A percentile compares a stretch with the other conserved stretches of the same genome.
These are phyloP conservation scores for Bombus confusus DNA, from an alignment of 1,140 invertebrate species.

Conservation along the genomic window DNA sequence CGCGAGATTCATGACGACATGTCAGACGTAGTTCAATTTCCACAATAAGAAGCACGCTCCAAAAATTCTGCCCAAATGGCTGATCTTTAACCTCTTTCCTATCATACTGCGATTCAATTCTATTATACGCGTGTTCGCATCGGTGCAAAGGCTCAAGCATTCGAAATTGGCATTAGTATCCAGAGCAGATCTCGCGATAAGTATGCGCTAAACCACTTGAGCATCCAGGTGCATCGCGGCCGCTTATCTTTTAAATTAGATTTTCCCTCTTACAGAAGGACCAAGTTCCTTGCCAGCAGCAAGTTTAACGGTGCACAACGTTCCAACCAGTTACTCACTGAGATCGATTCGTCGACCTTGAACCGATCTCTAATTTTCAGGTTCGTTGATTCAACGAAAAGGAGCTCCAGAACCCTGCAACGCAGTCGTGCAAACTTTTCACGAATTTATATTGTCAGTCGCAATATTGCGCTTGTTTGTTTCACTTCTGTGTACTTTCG, in stretches of 20 bases:
- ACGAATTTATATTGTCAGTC: background rate
- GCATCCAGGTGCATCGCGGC: conserved; percentile 25
- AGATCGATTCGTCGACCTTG: conserved; percentile 63
- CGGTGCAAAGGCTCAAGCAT: conserved; percentile 37
- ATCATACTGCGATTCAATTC: conserved; percentile 15
- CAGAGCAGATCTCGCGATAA: conserved; percentile 52
- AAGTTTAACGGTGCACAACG: conserved; percentile 12
- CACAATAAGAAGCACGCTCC: background rate
- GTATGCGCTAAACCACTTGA: conserved; percentile 52
- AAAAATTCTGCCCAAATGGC: background rate
- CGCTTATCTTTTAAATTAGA: conserved; percentile 71
- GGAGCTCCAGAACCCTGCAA: background rate
- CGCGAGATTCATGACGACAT: background rate
- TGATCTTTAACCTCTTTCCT: background rate
- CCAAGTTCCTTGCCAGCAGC: conserved; percentile 20
- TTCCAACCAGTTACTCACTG: conserved; percentile 29
- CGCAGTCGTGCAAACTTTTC: background rate
- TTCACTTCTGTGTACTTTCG: background rate
- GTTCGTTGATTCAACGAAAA: background rate
- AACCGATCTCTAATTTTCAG: conserved; percentile 39
- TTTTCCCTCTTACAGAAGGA: conserved; percentile 46
- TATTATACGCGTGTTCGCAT: conserved; percentile 42
- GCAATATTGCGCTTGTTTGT: background rate
- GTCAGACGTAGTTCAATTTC: background rate
- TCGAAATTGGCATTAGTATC: conserved; percentile 47